A percentile compares a stretch with the other conserved stretches of the same genome.
Conservation (phyloP, 2,888 invertebrate genomes). For the Hypolimnas misippus region DNA sequence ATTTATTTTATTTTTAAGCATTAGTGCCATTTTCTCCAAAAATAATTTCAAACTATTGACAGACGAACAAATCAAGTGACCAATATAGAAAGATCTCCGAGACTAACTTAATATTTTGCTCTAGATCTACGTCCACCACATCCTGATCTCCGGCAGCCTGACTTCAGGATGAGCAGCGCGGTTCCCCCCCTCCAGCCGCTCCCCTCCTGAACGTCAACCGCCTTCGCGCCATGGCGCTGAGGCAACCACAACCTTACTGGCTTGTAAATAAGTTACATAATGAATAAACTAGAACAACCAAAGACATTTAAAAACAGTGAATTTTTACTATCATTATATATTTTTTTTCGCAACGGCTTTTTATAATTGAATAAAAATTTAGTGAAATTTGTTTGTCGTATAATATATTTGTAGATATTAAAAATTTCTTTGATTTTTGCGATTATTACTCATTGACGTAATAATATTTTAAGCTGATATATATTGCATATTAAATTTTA, state of each 20-base stretch:
- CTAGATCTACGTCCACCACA: slow-evolving; percentile 69
- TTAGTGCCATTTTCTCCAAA: not conserved
- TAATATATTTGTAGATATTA: no score
- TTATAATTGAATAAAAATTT: not conserved
- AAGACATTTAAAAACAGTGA: slow-evolving; percentile 22
- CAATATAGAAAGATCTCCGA: not conserved
- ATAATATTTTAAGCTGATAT: no score
- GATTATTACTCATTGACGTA: no score
- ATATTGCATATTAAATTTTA: no score
- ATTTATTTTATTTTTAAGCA: no score
- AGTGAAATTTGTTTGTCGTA: not conserved
- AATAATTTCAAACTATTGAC: not conserved
- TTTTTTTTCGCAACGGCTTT: slow-evolving; percentile 6
- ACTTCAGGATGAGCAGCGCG: slow-evolving; percentile 65
- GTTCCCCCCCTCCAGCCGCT: slow-evolving; percentile 73
- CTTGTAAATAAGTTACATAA: slow-evolving; percentile 11
- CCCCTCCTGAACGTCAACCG: slow-evolving; percentile 76
- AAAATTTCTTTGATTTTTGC: no score
- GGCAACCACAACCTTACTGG: slow-evolving; percentile 50
- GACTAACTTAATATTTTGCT: not conserved
- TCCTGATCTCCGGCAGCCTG: slow-evolving; percentile 69
- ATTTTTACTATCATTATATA: not conserved
- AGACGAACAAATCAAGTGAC: not conserved
- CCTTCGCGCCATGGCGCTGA: slow-evolving; percentile 82
- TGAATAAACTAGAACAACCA: slow-evolving; percentile 15